Percentiles rank a stretch among this genome's conserved stretches.
phyloP scores from a whole-genome alignment of 2,888 invertebrate genomes.

The Latheticus oryzae region DNA sequence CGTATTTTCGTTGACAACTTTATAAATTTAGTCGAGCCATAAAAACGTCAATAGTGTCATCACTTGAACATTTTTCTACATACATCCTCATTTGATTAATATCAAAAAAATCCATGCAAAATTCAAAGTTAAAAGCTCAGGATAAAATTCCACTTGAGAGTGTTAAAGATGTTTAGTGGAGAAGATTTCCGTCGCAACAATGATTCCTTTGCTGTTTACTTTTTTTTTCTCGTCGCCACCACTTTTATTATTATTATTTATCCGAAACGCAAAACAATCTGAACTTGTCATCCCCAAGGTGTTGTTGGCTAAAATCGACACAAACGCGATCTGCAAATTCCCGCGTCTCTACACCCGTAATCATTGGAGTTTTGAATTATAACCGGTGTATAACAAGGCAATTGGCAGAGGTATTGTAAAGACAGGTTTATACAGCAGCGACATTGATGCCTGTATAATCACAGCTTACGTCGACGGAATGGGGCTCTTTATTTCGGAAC shows the following conservation, averaged over 20 bases:
- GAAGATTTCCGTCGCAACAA: too few species aligned
- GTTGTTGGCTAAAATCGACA: constrained; percentile 42
- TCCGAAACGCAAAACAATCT: constrained; percentile 48
- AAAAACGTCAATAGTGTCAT: constrained; percentile 29
- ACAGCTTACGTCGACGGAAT: constrained; percentile 18
- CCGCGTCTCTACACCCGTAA: constrained; percentile 36
- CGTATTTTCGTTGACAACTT: constrained; percentile 34
- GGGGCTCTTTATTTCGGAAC: constrained; percentile 12
- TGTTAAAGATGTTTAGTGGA: too few species aligned
- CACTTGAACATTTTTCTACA: too few species aligned
- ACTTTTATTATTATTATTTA: constrained; percentile 47
- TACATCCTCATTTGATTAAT: too few species aligned
- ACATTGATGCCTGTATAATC: constrained; percentile 37
- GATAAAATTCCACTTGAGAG: too few species aligned
- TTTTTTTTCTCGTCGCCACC: constrained; percentile 10
- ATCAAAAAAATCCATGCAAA: too few species aligned
- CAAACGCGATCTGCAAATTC: constrained; percentile 35
- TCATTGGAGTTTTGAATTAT: constrained; percentile 43
- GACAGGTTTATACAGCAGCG: constrained; percentile 39
- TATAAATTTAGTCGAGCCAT: constrained; percentile 17
- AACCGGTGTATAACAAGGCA: constrained; percentile 41
- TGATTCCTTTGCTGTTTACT: too few species aligned
- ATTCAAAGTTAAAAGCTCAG: too few species aligned
- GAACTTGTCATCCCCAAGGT: constrained; percentile 44
- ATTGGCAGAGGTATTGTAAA: constrained; percentile 41